A percentile compares a stretch with the other conserved stretches of the same genome.
These are phyloP conservation scores for Myiozetetes cayanensis DNA, from an alignment of 2,113 vertebrate species.

Conservation along the genomic window DNA sequence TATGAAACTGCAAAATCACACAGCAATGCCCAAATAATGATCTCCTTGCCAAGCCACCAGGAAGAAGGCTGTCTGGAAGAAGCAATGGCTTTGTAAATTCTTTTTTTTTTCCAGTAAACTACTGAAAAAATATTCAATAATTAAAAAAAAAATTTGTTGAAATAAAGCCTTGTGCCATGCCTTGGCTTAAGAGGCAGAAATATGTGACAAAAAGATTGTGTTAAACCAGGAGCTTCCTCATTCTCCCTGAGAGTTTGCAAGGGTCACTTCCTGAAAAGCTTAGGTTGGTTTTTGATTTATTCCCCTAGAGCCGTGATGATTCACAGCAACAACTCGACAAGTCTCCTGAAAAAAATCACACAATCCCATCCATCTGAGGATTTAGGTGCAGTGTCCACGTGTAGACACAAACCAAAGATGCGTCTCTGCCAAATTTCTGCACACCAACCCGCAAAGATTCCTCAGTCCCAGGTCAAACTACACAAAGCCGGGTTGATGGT, in stretches of 20 bases:
- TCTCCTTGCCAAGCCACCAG: not conserved
- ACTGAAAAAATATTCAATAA: not conserved
- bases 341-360: not conserved
- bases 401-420: not conserved
- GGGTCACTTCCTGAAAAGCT: not conserved
- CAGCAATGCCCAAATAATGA: not conserved
- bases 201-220: not conserved
- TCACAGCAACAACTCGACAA: not conserved
- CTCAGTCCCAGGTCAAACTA: not conserved
- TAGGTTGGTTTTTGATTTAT: not conserved
- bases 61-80: not conserved
- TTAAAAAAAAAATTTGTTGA: not conserved
- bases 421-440: not conserved
- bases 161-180: not conserved
- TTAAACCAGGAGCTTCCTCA: not conserved
- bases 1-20: not conserved
- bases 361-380: rapidly evolving
- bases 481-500: not conserved
- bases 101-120: not conserved
- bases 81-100: not conserved
- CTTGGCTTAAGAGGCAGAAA: not conserved
- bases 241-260: not conserved
- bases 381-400: not conserved
- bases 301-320: too few species aligned
- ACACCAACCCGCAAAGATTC: not conserved